Evolutionary conservation across 2,797 vertebrate genomes (phyloP), one percentile per base, ranked within the genome.

Genomic region (Cyclopterus lumpus): DNA sequence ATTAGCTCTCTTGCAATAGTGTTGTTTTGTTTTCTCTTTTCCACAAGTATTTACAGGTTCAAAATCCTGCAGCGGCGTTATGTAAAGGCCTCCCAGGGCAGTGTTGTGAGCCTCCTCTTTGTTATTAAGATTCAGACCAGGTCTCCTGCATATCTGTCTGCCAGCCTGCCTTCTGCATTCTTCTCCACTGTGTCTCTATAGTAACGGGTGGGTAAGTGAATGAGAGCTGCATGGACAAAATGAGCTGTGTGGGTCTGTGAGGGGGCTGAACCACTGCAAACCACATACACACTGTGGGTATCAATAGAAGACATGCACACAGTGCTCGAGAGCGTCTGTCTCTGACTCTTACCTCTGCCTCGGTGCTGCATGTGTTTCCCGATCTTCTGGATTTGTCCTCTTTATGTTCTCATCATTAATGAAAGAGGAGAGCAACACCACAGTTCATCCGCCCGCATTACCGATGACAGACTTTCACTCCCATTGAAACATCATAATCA

Each of bases 191-290:
- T 38, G 92, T 95, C 90, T 87, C 94, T 91, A 94, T 94, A 93
- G 95, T 89, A 94, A 95, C 94, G 32, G 76, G 73, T 84, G 86
- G 87, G 89, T 91, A 77, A 86, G 88, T 92, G 86, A 92, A 92
- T 84, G 87, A 86, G 88, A 89, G 86, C 84, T 69, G 26, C 26
- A 28, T 28, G 81, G 80, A 91, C 87, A 89, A 61, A 86, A 76
- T 81, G 83, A 82, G 82, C 85, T 72, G 73, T 88, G 79, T 74
- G 75, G 73, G 71, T 82, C 78, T 62, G 76, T 77, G 86, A 69
- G 87, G 91, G 88, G 89, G 88, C 67, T 84, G 80, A 79, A 79
- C 74, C 71, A 66, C 83, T 82, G 87, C 84, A 82, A 86, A 83
- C 55, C 75, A 80, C 75, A 62, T 8, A 67, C 40, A 86, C 64